These are phyloP conservation scores for Copsychus sechellarum DNA, from an alignment of 2,113 vertebrate genomes.

Conservation along the genomic window DNA sequence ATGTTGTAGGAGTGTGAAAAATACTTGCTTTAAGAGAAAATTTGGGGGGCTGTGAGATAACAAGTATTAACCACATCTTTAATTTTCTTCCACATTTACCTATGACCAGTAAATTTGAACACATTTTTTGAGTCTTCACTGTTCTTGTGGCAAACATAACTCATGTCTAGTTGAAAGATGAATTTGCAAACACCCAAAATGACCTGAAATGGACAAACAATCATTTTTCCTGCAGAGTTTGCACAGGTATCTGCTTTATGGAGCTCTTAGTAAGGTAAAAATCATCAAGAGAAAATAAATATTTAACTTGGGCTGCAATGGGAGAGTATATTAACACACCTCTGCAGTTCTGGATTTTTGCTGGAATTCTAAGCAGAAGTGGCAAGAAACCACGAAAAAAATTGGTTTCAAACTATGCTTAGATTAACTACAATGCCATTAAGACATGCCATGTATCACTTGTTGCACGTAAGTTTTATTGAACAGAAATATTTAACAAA, in stretches of 20 bases:
- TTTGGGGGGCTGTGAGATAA: background rate
- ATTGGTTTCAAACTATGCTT: background rate
- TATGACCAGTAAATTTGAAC: background rate
- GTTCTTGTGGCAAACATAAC: background rate
- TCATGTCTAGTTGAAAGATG: background rate
- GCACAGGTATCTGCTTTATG: background rate
- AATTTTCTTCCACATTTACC: background rate
- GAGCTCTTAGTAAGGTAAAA: background rate
- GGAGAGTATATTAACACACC: background rate
- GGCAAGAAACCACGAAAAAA: background rate
- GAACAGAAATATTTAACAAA: background rate
- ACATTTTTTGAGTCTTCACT: background rate
- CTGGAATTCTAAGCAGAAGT: background rate
- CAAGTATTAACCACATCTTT: background rate
- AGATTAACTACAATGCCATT: background rate
- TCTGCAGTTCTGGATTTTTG: background rate
- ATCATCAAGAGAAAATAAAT: conserved; percentile 24
- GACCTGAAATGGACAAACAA: conserved; percentile 9
- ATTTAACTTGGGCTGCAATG: conserved; percentile 3
- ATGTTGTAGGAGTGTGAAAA: background rate
- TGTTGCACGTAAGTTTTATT: background rate
- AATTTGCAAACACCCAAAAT: conserved; percentile 4
- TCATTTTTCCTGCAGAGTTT: conserved; percentile 8
- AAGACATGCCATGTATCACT: background rate
- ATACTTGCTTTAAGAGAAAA: background rate